These are phyloP conservation scores for Agonum fuliginosum DNA, from an alignment of 2,888 invertebrate genomes.

Conservation along the genomic window DNA sequence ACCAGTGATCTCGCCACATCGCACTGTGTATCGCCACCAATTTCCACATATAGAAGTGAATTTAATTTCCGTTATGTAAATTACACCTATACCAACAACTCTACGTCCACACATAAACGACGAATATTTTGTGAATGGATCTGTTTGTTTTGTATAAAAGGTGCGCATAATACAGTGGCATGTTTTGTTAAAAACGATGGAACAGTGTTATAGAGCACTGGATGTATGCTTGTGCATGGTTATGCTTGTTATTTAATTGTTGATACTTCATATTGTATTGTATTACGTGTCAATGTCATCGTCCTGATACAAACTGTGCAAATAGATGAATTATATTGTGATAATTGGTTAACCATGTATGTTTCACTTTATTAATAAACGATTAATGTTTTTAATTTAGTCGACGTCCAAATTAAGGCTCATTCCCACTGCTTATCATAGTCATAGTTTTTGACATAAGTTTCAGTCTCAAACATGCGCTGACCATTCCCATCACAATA, in stretches of 20 bases:
- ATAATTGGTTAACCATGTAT: background rate
- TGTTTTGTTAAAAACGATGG: constrained; percentile 3
- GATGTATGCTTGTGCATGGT: too few species aligned
- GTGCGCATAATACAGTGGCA: constrained; percentile 19
- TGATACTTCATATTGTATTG: background rate
- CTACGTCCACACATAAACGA: background rate
- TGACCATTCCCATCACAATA: too few species aligned
- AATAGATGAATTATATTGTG: constrained; percentile 27
- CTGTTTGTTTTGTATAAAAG: constrained; percentile 45
- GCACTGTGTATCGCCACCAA: background rate
- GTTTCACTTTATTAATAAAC: too few species aligned
- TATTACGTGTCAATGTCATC: constrained; percentile 31
- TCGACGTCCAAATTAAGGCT: too few species aligned
- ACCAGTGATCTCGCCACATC: background rate
- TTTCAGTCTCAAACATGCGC: too few species aligned
- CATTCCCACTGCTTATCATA: too few species aligned
- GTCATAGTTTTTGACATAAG: too few species aligned
- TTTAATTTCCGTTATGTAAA: constrained; percentile 50
- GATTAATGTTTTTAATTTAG: too few species aligned
- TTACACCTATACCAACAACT: background rate
- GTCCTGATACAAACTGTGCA: constrained; percentile 8
- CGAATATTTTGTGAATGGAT: constrained; percentile 43
- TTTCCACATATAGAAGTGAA: constrained; percentile 27
- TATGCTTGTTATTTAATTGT: constrained; percentile 35
- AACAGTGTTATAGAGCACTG: background rate